These are phyloP conservation scores for Lamproptera curius DNA, from an alignment of 2,888 invertebrate species.

Conservation along the genomic window DNA sequence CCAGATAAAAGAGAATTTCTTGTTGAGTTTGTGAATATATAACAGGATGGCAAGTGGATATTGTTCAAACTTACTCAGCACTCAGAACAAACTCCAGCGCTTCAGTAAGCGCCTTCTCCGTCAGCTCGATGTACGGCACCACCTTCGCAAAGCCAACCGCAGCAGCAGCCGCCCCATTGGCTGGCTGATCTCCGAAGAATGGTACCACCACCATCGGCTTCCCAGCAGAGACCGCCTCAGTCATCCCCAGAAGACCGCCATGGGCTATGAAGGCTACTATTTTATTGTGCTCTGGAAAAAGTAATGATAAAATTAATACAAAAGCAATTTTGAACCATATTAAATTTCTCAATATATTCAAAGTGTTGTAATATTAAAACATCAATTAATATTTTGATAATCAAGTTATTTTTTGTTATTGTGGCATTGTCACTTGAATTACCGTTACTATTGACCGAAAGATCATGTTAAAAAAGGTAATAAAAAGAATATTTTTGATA, in stretches of 20 bases:
- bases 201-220: conserved; percentile 80
- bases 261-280: conserved; percentile 79
- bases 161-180: conserved; percentile 73
- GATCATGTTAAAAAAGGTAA: background rate
- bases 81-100: conserved; percentile 71
- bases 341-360: background rate
- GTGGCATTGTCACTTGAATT: background rate
- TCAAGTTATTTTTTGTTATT: background rate
- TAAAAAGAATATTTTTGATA: no score
- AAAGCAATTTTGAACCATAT: background rate
- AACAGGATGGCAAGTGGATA: no score
- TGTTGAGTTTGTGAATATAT: no score
- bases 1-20: no score
- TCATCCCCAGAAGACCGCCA: conserved; percentile 80
- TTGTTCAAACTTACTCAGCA: conserved; percentile 77
- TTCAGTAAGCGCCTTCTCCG: conserved; percentile 69
- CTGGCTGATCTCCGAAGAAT: conserved; percentile 80
- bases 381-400: background rate
- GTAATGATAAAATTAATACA: background rate
- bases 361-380: background rate
- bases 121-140: conserved; percentile 66
- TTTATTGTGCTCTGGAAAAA: conserved; percentile 74
- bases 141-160: conserved; percentile 72
- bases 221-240: conserved; percentile 79
- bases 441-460: background rate